Evolutionary conservation across 2,797 vertebrate genomes (phyloP), one percentile per base, ranked within the genome.

Genomic region (Lutjanus argentimaculatus): DNA sequence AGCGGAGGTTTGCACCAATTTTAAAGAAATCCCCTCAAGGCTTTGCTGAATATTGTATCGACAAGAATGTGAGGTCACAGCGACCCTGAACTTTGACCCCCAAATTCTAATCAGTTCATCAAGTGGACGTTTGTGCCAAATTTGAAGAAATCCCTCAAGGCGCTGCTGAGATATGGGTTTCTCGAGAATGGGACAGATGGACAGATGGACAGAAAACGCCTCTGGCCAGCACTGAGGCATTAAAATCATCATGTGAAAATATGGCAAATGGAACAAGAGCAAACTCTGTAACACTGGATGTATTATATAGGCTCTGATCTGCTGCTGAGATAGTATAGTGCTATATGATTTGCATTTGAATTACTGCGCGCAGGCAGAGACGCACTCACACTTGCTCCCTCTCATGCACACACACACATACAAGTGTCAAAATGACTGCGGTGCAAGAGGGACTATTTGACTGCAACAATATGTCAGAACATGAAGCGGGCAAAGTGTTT

Each of bases 401-500:
- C 13, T 51, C 55, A 42, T 45, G 16, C 61, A 77, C 4, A 2
- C 67, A 52, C 65, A 67, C 52, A 59, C 6, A 53, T 8, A 65
- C 36, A 63, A 19, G 12, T 7, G 12, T 79, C 56, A 56, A 61
- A 77, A 55, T 74, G 52, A 77, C 56, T 53, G 63, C 53, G 42
- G 40, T 69, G 30, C 64, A 67, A 72, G 45, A 66, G 77, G 53
- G 63, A 82, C 42, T 7, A 19, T 75, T 53, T 69, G 36, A 55
- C 75, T 67, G 25, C 63, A 68, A 52, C 12, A 72, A 53, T 36
- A 59, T 10, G 43, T 69, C 55, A 67, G 48, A 76, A 75, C 63
- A 58, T 57, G 40, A 83, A 59, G 63, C 3, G 55, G 80, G 79
- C 71, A 86, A 58, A 85, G 62, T 75, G 75, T 73, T 82, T 70